Evolutionary conservation across 2,113 vertebrate species (phyloP).

Genomic region (Leucopsar rothschildi): DNA sequence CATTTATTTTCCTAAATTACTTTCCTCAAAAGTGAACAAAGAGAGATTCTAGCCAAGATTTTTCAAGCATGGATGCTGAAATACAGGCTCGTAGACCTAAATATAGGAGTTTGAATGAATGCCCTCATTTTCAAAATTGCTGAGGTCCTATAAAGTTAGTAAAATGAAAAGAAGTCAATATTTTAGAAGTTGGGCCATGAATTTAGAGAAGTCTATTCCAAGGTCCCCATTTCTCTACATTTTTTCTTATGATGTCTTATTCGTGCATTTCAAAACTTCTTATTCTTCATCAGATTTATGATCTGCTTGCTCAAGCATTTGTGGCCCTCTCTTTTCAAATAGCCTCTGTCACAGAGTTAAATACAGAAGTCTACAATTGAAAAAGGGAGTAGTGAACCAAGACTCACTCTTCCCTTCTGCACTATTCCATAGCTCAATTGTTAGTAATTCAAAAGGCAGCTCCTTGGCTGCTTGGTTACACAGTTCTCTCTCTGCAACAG

Average conservation of each 20-base stretch:
- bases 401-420: neutral
- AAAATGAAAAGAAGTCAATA: neutral
- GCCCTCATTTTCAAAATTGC: slow-evolving; percentile 17
- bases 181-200: neutral
- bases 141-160: neutral
- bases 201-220: neutral
- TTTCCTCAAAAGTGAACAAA: neutral
- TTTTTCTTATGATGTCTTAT: neutral
- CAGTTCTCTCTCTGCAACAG: neutral
- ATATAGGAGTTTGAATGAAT: slow-evolving; percentile 3
- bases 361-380: neutral
- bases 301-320: slow-evolving; percentile 7
- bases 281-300: neutral
- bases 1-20: neutral
- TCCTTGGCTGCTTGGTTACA: slow-evolving; percentile 36
- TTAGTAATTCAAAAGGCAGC: slow-evolving; percentile 44
- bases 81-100: neutral
- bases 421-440: slow-evolving; percentile 23
- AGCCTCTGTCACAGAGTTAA: neutral
- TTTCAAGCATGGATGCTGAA: slow-evolving; percentile 4
- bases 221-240: neutral
- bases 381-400: slow-evolving; percentile 25
- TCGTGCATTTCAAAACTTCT: slow-evolving; percentile 15
- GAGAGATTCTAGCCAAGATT: neutral
- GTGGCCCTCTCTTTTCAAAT: neutral